Evolutionary conservation across 2,888 invertebrate genomes (phyloP), one percentile per base, ranked within the genome.

Genomic region (Drosophila meridiana): DNA sequence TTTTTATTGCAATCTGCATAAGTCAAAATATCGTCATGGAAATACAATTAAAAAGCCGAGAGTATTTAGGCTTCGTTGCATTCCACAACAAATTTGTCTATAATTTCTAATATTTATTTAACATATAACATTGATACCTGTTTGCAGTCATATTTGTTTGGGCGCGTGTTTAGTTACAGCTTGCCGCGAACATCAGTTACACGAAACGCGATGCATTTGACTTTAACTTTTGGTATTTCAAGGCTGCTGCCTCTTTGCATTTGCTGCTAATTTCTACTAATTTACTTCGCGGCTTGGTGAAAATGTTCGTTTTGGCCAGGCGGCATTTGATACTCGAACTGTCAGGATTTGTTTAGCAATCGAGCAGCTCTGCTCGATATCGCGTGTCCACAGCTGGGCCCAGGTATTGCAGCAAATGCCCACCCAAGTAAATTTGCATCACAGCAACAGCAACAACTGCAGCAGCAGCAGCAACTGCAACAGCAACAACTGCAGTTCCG

Each of bases 201-300:
- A 66, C 60, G 73, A 69, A 80, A 65, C 75, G 73, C 60, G 57
- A 66, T 80, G 76, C 77, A 83, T 80, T 85, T 68, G 57, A 64
- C 56, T 70, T 74, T 56, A 64, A 45, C 61, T 78, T 52, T 65
- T 57, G 56, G 43, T 42, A 62, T 69, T 73, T 59, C 47, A 60
- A 43, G 28, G 42, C 36, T 6, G 20, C 20, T 38, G 20, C 2
- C 36, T 20, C 68, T 68, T 65, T 58, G 55, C 43, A 43, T 65
- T 56, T 56, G 30, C 4, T 26, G 40, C n/a, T 38, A 43, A 58
- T 43, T 68, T 68, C 8, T 20, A 11, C 20, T 5, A 34, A n/a
- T 53, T 45, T 55, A 13, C 14, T 38, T 36, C 32, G 47, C 9
- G 13, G 26, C 14, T 40, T 1, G 6, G 38, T 34, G 34, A 68